Base-by-base conservation (phyloP, 1,140 invertebrate genomes). In the Dryas iulia region DNA sequence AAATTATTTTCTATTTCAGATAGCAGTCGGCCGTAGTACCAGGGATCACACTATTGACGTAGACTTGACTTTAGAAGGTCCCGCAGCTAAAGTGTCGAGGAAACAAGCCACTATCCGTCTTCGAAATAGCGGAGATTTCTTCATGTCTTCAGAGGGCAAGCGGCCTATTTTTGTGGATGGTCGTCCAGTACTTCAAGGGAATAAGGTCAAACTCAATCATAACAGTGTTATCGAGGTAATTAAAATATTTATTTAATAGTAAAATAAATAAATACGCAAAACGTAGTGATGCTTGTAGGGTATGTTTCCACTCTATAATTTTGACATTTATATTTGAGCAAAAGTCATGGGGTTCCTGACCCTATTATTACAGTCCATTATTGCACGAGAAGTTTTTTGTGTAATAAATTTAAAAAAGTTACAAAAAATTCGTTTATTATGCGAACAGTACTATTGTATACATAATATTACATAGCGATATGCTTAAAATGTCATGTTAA, bases 151-250 rank as follows among this genome's bases (percentile, higher is more conserved):
- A 67, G 97, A 99, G 87, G 98, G 98, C n/a, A 98, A 98, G 83
- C 89, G 98, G 71, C 95, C 98, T 0, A 97, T 99, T 73, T 98
- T 97, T 87, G 96, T 99, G 3, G 98, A 99, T 87, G 97, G 98
- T 2, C 95, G 96, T 74, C 97, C 98, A 0, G 94, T 99, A 54
- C 92, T 98, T 2, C 94, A 94, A 52, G 97, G 97, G 18, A 97
- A 96, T 82, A 98, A 98, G 93, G 95, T 95, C 24, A 96, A 97
- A 76, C 92, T 99, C 1, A 96, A 96, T 73, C 96, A 99, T 87
- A 99, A 99, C 90, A 97, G 97, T 72, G 96, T 99, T 3, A 95
- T 99, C 66, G 98, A 99, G 94, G 97, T 98, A n/a, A 62, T 31
- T 18, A 10, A 18, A 21, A 21, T 1, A 3, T 47, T 39, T 18